Evolutionary conservation across 2,888 invertebrate genomes (phyloP).

Genomic region (Ptychoptera contaminata): DNA sequence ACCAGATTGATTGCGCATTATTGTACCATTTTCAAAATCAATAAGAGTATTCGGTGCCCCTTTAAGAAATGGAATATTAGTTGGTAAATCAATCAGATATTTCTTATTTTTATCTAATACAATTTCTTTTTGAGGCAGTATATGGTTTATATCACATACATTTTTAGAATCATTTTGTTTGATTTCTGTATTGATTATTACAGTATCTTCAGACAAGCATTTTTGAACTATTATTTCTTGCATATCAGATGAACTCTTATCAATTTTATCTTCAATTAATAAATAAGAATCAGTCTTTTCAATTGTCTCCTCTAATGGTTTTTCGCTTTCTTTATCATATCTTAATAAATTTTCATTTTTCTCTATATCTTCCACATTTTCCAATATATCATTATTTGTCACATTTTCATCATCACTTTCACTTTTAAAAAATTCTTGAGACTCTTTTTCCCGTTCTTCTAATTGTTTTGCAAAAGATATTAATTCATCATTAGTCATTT

Average conservation of each 20-base stretch:
- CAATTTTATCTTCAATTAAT: too few relatives aligned
- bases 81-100: neutral
- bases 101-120: neutral
- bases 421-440: slow-evolving; percentile 59
- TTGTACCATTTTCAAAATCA: slow-evolving; percentile 39
- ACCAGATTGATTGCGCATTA: slow-evolving; percentile 33
- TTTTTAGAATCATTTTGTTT: neutral
- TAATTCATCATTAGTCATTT: slow-evolving; percentile 51
- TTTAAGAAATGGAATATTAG: slow-evolving; percentile 33
- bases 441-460: slow-evolving; percentile 56
- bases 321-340: too few relatives aligned
- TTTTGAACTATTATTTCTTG: too few relatives aligned
- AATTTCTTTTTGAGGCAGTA: slow-evolving; percentile 5
- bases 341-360: neutral
- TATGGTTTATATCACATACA: neutral
- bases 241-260: too few relatives aligned
- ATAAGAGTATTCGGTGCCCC: slow-evolving; percentile 40
- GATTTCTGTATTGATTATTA: too few relatives aligned
- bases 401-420: slow-evolving; percentile 40
- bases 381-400: neutral
- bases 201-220: too few relatives aligned
- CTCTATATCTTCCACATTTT: neutral
- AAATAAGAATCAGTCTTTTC: neutral
- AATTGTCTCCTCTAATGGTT: neutral
- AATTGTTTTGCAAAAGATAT: slow-evolving; percentile 47